Conservation (phyloP, 2,888 invertebrate genomes). For the Aelia acuminata region DNA sequence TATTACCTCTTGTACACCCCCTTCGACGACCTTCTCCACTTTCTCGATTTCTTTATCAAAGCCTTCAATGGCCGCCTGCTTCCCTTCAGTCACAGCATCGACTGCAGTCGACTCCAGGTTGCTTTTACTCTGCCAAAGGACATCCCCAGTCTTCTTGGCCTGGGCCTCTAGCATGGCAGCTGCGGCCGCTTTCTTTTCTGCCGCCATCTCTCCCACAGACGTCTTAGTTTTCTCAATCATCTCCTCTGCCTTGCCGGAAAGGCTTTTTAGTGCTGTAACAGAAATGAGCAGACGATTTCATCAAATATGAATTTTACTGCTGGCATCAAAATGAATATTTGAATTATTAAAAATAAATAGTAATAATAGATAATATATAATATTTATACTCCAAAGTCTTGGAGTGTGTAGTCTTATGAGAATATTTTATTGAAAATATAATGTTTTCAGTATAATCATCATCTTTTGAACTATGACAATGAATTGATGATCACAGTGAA, state of each 20-base stretch:
- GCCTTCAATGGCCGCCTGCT: slow-evolving; percentile 73
- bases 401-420: too few species aligned
- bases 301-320: background rate
- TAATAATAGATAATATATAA: too few species aligned
- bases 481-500: too few species aligned
- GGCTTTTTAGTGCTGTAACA: slow-evolving; percentile 79
- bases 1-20: slow-evolving; percentile 71
- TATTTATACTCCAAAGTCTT: too few species aligned
- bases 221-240: slow-evolving; percentile 82
- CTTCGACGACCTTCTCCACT: slow-evolving; percentile 72
- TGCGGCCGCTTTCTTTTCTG: slow-evolving; percentile 76
- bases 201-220: slow-evolving; percentile 77
- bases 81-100: slow-evolving; percentile 72
- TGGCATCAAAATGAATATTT: too few species aligned
- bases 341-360: too few species aligned
- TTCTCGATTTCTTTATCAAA: slow-evolving; percentile 72
- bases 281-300: slow-evolving; percentile 50
- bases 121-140: slow-evolving; percentile 74
- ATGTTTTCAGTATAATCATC: too few species aligned
- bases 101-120: slow-evolving; percentile 73
- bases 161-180: slow-evolving; percentile 77
- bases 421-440: too few species aligned
- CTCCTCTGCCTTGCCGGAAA: slow-evolving; percentile 80
- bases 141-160: slow-evolving; percentile 76
- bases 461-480: too few species aligned